Conservation (phyloP, 2,113 vertebrate genomes). For the Channa argus region DNA sequence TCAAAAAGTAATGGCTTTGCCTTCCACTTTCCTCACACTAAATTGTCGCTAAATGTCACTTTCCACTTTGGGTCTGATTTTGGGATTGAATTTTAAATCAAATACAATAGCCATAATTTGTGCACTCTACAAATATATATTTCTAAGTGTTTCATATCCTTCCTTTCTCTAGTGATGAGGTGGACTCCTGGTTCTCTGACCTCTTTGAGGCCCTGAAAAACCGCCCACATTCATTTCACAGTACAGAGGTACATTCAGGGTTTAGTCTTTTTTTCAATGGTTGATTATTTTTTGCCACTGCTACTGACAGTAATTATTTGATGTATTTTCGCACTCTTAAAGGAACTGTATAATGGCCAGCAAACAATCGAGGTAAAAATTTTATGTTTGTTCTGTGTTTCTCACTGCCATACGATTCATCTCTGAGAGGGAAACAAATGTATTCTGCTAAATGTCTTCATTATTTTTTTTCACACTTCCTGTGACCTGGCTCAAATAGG, state of each 20-base stretch:
- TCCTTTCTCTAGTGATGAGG: conserved; percentile 59
- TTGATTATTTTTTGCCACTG: background rate
- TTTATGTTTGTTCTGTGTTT: background rate
- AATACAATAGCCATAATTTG: conserved; percentile 22
- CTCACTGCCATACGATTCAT: background rate
- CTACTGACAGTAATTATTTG: background rate
- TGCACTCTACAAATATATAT: background rate
- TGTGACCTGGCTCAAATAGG: too few species aligned
- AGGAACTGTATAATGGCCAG: conserved; percentile 15
- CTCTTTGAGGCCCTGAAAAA: conserved; percentile 65
- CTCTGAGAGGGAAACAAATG: too few species aligned
- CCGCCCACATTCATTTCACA: conserved; percentile 18
- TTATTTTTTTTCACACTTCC: too few species aligned
- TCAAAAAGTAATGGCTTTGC: conserved; percentile 34
- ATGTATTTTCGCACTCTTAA: background rate
- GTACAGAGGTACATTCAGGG: conserved; percentile 41
- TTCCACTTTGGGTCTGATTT: conserved; percentile 24
- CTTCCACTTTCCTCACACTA: background rate
- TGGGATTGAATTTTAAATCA: conserved; percentile 51
- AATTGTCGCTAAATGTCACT: conserved; percentile 16
- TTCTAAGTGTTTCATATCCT: conserved; percentile 7
- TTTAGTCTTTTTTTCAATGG: background rate
- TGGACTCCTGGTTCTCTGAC: conserved; percentile 72
- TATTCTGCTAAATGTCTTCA: too few species aligned
- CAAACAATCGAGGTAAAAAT: conserved; percentile 48